These are phyloP conservation scores for Perognathus longimembris DNA, from an alignment of 2,113 vertebrate species.

Conservation along the genomic window DNA sequence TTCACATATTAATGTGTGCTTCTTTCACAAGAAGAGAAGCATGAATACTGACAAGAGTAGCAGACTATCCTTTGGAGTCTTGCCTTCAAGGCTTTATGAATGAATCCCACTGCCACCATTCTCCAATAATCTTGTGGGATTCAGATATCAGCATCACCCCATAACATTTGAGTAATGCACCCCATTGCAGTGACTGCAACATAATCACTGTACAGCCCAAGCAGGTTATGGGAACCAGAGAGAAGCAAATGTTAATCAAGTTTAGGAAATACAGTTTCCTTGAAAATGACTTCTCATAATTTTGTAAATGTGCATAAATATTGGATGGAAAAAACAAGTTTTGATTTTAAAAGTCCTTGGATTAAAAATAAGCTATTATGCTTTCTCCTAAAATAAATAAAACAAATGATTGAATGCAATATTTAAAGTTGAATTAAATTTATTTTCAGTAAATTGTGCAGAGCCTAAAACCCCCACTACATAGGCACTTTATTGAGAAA, in stretches of 20 bases:
- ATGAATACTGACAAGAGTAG: background rate
- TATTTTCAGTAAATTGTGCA: conserved; percentile 40
- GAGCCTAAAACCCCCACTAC: background rate
- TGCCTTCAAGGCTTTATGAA: conserved; percentile 23
- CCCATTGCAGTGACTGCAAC: background rate
- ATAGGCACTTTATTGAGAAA: conserved; percentile 54
- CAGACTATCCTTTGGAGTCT: background rate
- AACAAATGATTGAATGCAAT: conserved; percentile 27
- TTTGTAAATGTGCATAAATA: background rate
- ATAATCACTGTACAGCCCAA: background rate
- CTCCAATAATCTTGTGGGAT: background rate
- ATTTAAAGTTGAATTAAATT: conserved; percentile 51
- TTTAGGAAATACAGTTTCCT: background rate
- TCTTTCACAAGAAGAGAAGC: conserved; percentile 3
- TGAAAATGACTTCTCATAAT: background rate
- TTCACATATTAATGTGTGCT: background rate
- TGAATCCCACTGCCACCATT: background rate
- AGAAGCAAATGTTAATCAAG: conserved; percentile 12
- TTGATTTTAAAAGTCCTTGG: conserved; percentile 33
- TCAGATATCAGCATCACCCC: no score
- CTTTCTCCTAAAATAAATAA: conserved; percentile 58
- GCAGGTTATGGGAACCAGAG: background rate
- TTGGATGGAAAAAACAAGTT: conserved; percentile 2
- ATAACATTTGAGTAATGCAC: background rate
- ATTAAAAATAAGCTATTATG: background rate